Base-by-base conservation (phyloP, 2,113 vertebrate genomes). In the Zosterops pallidus region DNA sequence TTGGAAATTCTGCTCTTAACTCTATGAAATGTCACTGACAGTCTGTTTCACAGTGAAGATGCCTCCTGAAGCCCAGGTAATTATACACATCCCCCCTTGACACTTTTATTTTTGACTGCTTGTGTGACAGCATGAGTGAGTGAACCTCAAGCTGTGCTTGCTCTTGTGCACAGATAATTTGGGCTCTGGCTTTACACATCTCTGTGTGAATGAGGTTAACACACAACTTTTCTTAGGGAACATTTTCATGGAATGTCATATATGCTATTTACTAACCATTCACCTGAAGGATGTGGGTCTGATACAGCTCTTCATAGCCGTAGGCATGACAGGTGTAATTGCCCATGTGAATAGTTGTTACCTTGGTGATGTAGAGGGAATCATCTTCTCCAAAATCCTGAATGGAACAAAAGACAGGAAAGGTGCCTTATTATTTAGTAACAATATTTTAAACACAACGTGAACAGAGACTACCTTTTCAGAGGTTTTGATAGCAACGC, bases 271-370 rank as follows among this genome's bases (percentile, higher is more conserved):
- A 99, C 99, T 99, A 98, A 99, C 99, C 99, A 99, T 99, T 99
- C 98, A 99, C 99, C 99, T 99, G 99, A 98, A 99, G 99, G 98
- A 99, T 98, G 98, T 99, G 99, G 93, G 98, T 99, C 98, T 99
- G 99, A 97, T 98, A 98, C 89, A 99, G 98, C 92, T 99, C 98
- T 92, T 99, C 99, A 17, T 99, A 99, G 97, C 99, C 99, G 46
- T 98, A 98, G 89, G 99, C 99, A 69, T 99, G 99, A 95, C 99
- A 99, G 96, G 98, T 99, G 97, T 99, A 99, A 97, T 99, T 99
- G 91, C 99, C 99, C 98, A 99, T 99, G 98, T 99, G 99, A 96
- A 99, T 96, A 41, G 99, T 99, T 83, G 99, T 99, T 98, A 99
- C 99, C 97, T 99, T 99, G 97, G 98, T 99, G 97, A 99, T 99